Base-by-base conservation (phyloP, 2,888 invertebrate species). In the Drosophila mimetica region DNA sequence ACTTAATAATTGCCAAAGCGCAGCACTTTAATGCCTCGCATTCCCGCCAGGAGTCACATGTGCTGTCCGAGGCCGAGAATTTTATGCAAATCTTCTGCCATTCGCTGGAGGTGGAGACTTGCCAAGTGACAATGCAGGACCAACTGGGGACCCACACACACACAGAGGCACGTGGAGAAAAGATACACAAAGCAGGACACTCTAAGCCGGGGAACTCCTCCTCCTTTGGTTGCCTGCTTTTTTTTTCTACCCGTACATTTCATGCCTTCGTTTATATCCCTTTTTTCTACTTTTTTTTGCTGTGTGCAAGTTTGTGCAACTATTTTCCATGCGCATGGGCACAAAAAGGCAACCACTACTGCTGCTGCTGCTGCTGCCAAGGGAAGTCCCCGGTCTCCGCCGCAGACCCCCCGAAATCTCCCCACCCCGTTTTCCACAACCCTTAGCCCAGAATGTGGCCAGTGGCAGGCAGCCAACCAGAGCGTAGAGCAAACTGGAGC, bases 271-370 rank as follows among this genome's bases (percentile, higher is more conserved):
- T 48, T 57, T 57, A 50, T 57, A 51, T 57, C 39, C 47, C 58
- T 50, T 57, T 42, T 25, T 41, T 55, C 46, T 52, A 25, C 13
- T 51, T 71, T 52, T 51, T 30, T 34, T 41, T 44, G 63, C 70
- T 59, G 65, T 58, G 58, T 83, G 77, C 79, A 74, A 79, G 79
- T 83, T 82, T 80, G 81, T 84, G 83, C 74, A 79, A 82, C 83
- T 85, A 83, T 85, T 85, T 86, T 86, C 83, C 86, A 83, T 86
- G 86, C 86, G 86, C 86, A 86, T 86, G 87, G 83, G 85, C 86
- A 86, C 71, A 75, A 76, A 74, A 71, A 79, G 77, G 83, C 85
- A 82, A 75, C 82, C 78, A 81, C 51, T 39, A 39, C 18, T 39
- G 6, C 39, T 39, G 18, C 39, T 16, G 14, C n/a, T 36, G 14